Percentiles rank a stretch among this genome's conserved stretches.
Conservation (phyloP, 2,888 invertebrate species). For the Ormyrus labotus region DNA sequence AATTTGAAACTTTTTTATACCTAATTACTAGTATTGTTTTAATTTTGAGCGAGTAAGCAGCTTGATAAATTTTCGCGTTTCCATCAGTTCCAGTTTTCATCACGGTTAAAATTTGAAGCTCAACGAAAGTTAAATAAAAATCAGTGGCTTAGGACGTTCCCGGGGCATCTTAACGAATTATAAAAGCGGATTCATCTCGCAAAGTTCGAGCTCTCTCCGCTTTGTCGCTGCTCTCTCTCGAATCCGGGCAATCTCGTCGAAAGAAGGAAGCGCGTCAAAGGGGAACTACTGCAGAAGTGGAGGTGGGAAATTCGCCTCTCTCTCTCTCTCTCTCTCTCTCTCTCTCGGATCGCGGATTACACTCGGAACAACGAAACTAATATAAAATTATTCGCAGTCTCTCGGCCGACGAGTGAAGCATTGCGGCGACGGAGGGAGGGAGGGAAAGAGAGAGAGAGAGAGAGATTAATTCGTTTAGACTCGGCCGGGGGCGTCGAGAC, state of each 20-base stretch:
- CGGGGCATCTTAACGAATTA: neutral
- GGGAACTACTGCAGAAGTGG: neutral
- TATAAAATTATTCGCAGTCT: constrained; percentile 55
- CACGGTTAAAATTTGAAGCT: no score
- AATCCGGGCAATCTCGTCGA: neutral
- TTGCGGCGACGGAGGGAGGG: neutral
- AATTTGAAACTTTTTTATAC: no score
- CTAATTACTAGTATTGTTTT: no score
- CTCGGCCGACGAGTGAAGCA: neutral
- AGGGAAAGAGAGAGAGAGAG: constrained; percentile 37
- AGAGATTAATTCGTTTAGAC: constrained; percentile 65
- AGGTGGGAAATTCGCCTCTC: neutral
- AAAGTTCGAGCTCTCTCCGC: neutral
- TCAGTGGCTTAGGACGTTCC: no score
- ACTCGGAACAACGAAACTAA: constrained; percentile 61
- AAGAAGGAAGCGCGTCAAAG: constrained; percentile 27
- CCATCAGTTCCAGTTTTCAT: no score
- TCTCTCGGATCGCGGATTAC: constrained; percentile 21
- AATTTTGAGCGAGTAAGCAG: no score
- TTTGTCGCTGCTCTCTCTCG: neutral
- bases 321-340: no score
- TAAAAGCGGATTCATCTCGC: neutral
- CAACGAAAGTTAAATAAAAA: no score
- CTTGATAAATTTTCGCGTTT: no score
- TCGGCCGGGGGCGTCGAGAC: constrained; percentile 61